Evolutionary conservation across 2,113 vertebrate genomes (phyloP).

Genomic region (Epinephelus moara): DNA sequence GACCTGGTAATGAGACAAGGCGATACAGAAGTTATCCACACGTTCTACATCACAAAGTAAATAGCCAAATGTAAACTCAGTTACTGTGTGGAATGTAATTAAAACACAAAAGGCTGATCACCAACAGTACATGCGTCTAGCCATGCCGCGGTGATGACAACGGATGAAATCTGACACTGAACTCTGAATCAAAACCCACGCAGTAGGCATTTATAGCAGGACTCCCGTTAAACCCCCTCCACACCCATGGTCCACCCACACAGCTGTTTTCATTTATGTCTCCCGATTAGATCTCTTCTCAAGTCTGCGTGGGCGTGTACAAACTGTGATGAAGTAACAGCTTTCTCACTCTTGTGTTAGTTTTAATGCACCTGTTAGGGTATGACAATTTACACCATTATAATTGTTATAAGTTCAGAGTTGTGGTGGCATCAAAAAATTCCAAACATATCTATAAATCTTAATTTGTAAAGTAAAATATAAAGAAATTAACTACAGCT

Average conservation of each 20-base stretch:
- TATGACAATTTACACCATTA: neutral
- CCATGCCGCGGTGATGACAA: neutral
- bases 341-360: neutral
- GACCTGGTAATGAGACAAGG: neutral
- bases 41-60: neutral
- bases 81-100: neutral
- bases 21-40: neutral
- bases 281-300: neutral
- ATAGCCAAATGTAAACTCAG: neutral
- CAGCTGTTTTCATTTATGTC: constrained; percentile 13
- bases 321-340: neutral
- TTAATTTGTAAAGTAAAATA: neutral
- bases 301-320: neutral
- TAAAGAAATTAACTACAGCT: neutral
- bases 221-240: neutral
- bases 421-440: neutral
- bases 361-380: neutral
- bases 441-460: neutral
- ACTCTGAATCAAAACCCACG: neutral
- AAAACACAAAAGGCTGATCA: neutral
- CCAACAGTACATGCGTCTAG: neutral
- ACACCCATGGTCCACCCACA: constrained; percentile 18
- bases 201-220: neutral
- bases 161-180: neutral
- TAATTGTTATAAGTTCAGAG: neutral